Evolutionary conservation across 2,113 vertebrate genomes (phyloP), one percentile per base, ranked within the genome.

Genomic region (Tylochromis polylepis): DNA sequence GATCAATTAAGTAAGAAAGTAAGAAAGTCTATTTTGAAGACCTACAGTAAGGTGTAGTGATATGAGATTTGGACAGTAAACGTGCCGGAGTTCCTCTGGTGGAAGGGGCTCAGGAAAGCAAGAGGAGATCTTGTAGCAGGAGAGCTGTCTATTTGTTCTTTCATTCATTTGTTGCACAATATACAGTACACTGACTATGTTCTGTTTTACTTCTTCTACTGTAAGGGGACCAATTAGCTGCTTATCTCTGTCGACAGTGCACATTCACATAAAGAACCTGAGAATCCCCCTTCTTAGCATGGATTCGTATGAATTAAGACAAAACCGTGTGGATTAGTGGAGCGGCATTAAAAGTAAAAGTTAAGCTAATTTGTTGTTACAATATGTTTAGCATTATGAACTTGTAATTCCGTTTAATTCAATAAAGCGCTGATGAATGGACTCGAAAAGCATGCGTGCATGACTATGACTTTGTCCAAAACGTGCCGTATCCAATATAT

Each of bases 21-120:
- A 11, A 43, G 8, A 70, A 43, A 41, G n/a, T 70, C n/a, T 41
- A 2, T 15, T 41, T 67, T 67, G 38, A 41, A 43, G 20, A 43
- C 8, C 0, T 1, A 18, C 3, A 70, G 12, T 4, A 2, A 43
- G 11, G 34, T 14, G 36, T 12, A 38, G 65, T 24, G 36, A 15
- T 49, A 16, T 46, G 11, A 12, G 12, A 46, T 46, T 46, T 46
- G 12, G 43, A 46, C 38, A 38, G 6, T 38, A 6, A 46, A 15
- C 15, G 43, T 46, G 43, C 6, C 15, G 16, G n/a, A 22, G 10
- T 22, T 70, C 65, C 65, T 43, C 11, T 70, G 36, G 31, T 36
- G 59, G 18, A 20, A 20, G 59, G 59, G 16, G 59, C 8, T 29
- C 29, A 34, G 59, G 8, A 34, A 31, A 20, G 29, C 22, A 6